A percentile compares a stretch with the other conserved stretches of the same genome.
Evolutionary conservation across 2,113 vertebrate genomes (phyloP).

Genomic region (Sapayoa aenigma): DNA sequence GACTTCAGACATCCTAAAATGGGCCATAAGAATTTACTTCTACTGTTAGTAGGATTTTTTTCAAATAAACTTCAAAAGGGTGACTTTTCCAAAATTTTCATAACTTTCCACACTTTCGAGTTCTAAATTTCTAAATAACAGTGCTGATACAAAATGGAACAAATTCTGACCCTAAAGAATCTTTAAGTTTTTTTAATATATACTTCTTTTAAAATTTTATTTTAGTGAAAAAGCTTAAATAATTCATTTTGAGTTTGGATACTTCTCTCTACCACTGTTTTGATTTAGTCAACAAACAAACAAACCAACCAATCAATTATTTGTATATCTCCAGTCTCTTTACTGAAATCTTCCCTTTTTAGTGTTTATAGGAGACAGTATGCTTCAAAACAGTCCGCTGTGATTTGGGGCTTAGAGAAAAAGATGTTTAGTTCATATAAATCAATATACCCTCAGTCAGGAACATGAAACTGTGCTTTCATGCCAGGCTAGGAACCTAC

Average conservation of each 20-base stretch:
- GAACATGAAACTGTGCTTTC: background rate
- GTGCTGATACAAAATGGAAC: background rate
- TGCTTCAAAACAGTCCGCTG: background rate
- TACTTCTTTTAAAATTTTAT: background rate
- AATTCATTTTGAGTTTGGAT: background rate
- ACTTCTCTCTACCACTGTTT: background rate
- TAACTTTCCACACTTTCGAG: background rate
- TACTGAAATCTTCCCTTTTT: background rate
- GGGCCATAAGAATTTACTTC: background rate
- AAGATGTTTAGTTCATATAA: slow-evolving; percentile 5
- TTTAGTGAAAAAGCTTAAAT: background rate
- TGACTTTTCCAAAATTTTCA: background rate
- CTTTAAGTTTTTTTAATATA: background rate
- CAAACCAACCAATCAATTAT: background rate
- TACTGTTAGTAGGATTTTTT: background rate
- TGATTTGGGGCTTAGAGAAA: background rate
- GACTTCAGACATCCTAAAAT: background rate
- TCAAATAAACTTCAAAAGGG: background rate
- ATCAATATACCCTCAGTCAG: slow-evolving; percentile 15
- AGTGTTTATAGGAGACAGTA: background rate
- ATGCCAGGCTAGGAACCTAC: background rate
- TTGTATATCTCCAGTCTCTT: background rate
- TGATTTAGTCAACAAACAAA: background rate
- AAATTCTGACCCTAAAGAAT: background rate
- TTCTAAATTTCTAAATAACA: background rate